Evolutionary conservation across 2,113 vertebrate species (phyloP), one percentile per base, ranked within the genome.

Genomic region (Eubucco bourcierii): DNA sequence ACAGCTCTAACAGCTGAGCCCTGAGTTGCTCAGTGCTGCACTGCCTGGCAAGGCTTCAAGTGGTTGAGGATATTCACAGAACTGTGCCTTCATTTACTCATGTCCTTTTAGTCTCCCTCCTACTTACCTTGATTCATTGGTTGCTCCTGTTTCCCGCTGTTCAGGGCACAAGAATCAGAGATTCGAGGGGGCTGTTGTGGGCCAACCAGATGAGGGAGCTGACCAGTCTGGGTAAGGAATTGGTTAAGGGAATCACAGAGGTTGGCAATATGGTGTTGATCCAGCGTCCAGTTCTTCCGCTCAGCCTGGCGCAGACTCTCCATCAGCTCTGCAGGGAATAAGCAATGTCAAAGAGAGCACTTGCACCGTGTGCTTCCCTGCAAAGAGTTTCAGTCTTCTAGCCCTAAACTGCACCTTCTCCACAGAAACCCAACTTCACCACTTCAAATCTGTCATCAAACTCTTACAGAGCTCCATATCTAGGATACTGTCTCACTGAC

Each of bases 211-310:
- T 97, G 97, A 93, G 98, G 97, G 55, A 98, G 95, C n/a, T 98
- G 98, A 71, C 98, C 98, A 74, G 98, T 98, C 95, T 98, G 98
- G 82, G 97, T 98, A 15, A 98, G 98, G 87, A 98, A 98, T 89
- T 98, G 98, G 96, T 98, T 98, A 84, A 98, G 98, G 87, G 98
- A 98, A 92, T 98, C 98, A 50, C 98, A 98, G 94, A 98, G 97
- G 72, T 98, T 98, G 96, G 98, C 98, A 87, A 98, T 98, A 77
- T 98, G 98, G 74, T 98, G 97, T 96, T 98, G 98, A 96, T 98
- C 98, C 65, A 98, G 96, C 80, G 97, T 98, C 98, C 98, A 98
- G 97, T 98, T 98, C 97, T 98, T 98, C 87, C 97, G 96, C 92
- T 98, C 98, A 25, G 98, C 98, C 95, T 98, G 98, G 34, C 98